A percentile compares a stretch with the other conserved stretches of the same genome.
These are phyloP conservation scores for Hipposideros armiger DNA, from an alignment of 2,113 vertebrate species.

Conservation along the genomic window DNA sequence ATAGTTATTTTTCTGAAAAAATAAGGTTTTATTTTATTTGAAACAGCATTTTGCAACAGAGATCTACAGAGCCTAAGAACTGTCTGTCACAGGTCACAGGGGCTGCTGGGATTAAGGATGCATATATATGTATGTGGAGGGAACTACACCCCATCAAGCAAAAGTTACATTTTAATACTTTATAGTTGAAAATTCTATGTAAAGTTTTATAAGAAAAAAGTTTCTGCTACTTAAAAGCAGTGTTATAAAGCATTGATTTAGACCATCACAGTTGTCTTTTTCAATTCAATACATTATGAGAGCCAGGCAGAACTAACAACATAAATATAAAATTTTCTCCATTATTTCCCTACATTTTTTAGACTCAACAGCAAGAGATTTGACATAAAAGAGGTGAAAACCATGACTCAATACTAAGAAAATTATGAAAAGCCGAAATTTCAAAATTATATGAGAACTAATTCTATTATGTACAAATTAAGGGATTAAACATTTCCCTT, in stretches of 20 bases:
- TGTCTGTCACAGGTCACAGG: background rate
- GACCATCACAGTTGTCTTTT: background rate
- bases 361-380: background rate
- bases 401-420: slow-evolving; percentile 19
- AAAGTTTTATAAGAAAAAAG: background rate
- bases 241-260: slow-evolving; percentile 26
- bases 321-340: slow-evolving; percentile 11
- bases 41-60: background rate
- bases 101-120: background rate
- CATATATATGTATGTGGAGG: background rate
- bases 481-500: background rate
- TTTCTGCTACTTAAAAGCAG: background rate
- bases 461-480: slow-evolving; percentile 14
- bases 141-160: background rate
- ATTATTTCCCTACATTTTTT: background rate
- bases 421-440: slow-evolving; percentile 25
- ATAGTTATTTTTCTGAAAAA: background rate
- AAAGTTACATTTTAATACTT: background rate
- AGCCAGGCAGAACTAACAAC: background rate
- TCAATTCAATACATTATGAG: background rate
- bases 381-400: slow-evolving; percentile 33
- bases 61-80: background rate
- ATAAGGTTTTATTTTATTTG: background rate
- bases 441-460: slow-evolving; percentile 4
- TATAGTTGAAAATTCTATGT: background rate